Evolutionary conservation across 1,140 invertebrate genomes (phyloP).

Genomic region (Aphidius gifuensis): DNA sequence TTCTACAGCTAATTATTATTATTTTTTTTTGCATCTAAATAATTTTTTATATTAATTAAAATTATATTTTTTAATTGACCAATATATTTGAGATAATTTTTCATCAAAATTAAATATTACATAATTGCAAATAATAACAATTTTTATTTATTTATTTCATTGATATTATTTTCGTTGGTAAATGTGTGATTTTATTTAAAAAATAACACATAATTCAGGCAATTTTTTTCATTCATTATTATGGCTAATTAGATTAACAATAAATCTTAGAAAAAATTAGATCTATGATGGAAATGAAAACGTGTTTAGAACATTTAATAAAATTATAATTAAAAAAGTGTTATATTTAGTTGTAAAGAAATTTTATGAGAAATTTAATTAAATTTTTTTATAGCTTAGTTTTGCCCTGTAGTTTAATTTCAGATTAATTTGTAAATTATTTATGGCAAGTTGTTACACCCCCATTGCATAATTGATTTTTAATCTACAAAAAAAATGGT

Average conservation of each 20-base stretch:
- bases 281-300: not conserved
- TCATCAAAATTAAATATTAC: too few species aligned
- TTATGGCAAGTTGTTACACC: not conserved
- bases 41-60: too few species aligned
- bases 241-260: conserved; percentile 1
- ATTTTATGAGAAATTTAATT: too few species aligned
- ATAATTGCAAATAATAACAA: too few species aligned
- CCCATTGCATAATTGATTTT: not conserved
- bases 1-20: too few species aligned
- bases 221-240: not conserved
- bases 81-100: too few species aligned
- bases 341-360: not conserved
- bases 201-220: too few species aligned
- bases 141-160: too few species aligned
- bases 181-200: too few species aligned
- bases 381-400: not conserved
- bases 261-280: conserved; percentile 4
- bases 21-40: too few species aligned
- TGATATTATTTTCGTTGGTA: too few species aligned
- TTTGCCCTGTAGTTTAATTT: not conserved
- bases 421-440: not conserved
- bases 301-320: not conserved
- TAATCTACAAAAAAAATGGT: not conserved
- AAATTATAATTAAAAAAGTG: not conserved
- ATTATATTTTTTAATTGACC: too few species aligned